phyloP scores from a whole-genome alignment of 92 coral and sea anemone species.

The Parazoanthus atlanticus region DNA sequence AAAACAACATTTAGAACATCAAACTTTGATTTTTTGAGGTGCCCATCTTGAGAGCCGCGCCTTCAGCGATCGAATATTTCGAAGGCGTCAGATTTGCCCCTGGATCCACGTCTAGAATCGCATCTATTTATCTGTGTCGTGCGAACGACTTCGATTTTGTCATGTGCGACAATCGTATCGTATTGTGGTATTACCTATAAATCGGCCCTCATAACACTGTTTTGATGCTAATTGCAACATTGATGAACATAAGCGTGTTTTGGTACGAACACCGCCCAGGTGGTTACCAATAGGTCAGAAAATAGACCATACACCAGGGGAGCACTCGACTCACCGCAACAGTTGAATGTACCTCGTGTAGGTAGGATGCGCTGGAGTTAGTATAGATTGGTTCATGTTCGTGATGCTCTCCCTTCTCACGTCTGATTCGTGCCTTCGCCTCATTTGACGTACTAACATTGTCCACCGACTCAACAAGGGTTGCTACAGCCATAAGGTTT shows the following conservation, averaged over 20 bases:
- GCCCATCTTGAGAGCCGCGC: too few species aligned
- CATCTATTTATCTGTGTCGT: too few species aligned
- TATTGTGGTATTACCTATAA: too few species aligned
- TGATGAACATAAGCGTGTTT: not conserved
- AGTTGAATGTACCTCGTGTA: conserved; percentile 5
- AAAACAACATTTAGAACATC: too few species aligned
- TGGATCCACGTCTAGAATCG: too few species aligned
- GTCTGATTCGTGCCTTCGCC: conserved; percentile 18
- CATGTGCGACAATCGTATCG: too few species aligned
- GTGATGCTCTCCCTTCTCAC: conserved; percentile 12
- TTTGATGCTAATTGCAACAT: not conserved
- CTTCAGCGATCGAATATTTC: too few species aligned
- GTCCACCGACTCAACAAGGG: conserved; percentile 40
- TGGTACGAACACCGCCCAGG: not conserved
- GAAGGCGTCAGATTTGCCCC: too few species aligned
- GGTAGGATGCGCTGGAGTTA: conserved; percentile 27
- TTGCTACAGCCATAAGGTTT: conserved; percentile 75
- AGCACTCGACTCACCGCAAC: conserved; percentile 2
- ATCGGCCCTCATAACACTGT: too few species aligned
- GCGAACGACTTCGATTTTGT: too few species aligned
- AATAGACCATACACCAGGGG: conserved; percentile 27
- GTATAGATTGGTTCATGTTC: conserved; percentile 47
- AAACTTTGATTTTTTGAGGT: too few species aligned
- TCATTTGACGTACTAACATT: conserved; percentile 7
- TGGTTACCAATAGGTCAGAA: not conserved